Evolutionary conservation across 2,113 vertebrate genomes (phyloP).

Genomic region (Fregetta grallaria): DNA sequence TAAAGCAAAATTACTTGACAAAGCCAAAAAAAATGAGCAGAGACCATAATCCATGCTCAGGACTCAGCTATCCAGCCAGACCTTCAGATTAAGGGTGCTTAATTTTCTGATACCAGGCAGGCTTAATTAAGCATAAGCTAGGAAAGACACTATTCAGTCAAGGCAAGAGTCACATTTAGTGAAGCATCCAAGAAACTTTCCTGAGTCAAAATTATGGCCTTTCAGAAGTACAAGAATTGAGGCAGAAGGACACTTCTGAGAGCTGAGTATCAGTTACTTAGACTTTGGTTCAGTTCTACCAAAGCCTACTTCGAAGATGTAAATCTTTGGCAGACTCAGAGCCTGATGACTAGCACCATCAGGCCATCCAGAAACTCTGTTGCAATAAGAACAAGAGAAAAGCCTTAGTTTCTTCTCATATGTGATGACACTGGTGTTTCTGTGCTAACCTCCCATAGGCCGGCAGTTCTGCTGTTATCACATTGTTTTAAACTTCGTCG

Average conservation of each 20-base stretch:
- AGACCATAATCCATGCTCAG: background rate
- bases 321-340: background rate
- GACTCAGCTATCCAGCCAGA: background rate
- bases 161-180: background rate
- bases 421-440: background rate
- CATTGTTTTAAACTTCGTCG: background rate
- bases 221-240: background rate
- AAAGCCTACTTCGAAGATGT: background rate
- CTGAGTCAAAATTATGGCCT: background rate
- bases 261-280: background rate
- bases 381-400: background rate
- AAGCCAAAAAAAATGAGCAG: background rate
- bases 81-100: background rate
- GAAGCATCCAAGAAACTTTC: background rate
- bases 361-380: background rate
- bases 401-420: background rate
- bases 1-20: background rate
- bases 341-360: background rate
- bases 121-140: background rate
- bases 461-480: background rate
- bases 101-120: background rate
- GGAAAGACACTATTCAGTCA: background rate
- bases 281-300: background rate
- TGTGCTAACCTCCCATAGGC: background rate
- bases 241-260: background rate